Base-by-base conservation (phyloP, 2,797 vertebrate species). In the Sebastolobus alascanus region DNA sequence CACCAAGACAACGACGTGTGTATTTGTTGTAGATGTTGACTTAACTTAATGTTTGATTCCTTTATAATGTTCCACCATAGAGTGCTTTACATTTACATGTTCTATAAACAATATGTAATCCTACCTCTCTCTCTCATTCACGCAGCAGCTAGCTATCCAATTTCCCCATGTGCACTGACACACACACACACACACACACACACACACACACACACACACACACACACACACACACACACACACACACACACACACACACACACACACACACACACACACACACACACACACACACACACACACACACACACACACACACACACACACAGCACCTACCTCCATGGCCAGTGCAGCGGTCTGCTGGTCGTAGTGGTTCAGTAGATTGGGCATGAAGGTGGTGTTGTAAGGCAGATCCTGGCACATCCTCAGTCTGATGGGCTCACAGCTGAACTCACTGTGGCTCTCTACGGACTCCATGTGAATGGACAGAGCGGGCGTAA, bases 321-420 rank as follows among this genome's bases (percentile, higher is more conserved):
- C n/a, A n/a, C 31, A 54, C 10, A 73, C n/a, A 66, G 68, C 37
- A 82, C 92, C 67, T 97, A 99, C 98, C 97, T 99, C 98, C 98
- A 99, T 99, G 59, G 98, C 98, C 29, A 99, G 92, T 10, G 98
- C 98, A 29, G 98, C 98, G 0, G 98, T 98, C 85, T 99, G 98
- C 91, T 99, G 98, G 95, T 99, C 98, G 1, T 99, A 99, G 94
- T 99, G 98, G 85, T 99, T 99, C 75, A 99, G 96, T 74, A 98
- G 96, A 93, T 99, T 99, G 93, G 98, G 98, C 98, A 99, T 99
- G 77, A 99, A 99, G 89, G 98, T 99, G 92, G 93, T 96, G 93
- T 99, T 99, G 91, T 99, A 99, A 91, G 98, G 95, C 91, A 99
- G 96, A 89, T 98, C 97, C 94, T 99, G 98, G 93, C 98, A 99